Conservation (phyloP, 2,113 vertebrate genomes). For the Phrynosoma platyrhinos region DNA sequence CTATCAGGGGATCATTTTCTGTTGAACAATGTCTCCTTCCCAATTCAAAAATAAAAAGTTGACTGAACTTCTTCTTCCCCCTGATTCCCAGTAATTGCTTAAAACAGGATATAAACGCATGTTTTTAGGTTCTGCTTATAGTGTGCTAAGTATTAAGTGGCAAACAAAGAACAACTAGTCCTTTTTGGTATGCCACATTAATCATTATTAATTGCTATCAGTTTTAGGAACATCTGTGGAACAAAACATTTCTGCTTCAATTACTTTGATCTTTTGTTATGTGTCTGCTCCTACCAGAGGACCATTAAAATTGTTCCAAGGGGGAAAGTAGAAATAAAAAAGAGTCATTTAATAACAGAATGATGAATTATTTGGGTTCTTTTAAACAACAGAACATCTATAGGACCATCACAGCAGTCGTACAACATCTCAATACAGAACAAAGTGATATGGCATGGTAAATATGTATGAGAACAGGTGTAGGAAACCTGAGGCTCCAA, state of each 20-base stretch:
- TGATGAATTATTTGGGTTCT: background rate
- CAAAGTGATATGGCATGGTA: too few species aligned
- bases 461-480: too few species aligned
- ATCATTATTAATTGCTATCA: background rate
- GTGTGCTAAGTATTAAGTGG: background rate
- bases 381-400: background rate
- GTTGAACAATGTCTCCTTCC: background rate
- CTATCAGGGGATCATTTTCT: background rate
- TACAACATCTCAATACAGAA: background rate
- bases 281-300: background rate
- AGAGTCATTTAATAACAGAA: background rate
- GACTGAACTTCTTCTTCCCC: background rate
- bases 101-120: background rate
- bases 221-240: background rate
- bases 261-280: constrained; percentile 3
- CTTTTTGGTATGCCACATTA: background rate
- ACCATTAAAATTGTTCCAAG: background rate
- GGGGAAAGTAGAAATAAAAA: background rate
- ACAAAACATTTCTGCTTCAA: background rate
- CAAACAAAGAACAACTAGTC: background rate
- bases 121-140: background rate
- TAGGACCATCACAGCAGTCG: background rate
- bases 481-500: too few species aligned
- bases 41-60: background rate
- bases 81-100: background rate